phyloP scores from a whole-genome alignment of 2,888 invertebrate genomes.

The Cerastis rubricosa region DNA sequence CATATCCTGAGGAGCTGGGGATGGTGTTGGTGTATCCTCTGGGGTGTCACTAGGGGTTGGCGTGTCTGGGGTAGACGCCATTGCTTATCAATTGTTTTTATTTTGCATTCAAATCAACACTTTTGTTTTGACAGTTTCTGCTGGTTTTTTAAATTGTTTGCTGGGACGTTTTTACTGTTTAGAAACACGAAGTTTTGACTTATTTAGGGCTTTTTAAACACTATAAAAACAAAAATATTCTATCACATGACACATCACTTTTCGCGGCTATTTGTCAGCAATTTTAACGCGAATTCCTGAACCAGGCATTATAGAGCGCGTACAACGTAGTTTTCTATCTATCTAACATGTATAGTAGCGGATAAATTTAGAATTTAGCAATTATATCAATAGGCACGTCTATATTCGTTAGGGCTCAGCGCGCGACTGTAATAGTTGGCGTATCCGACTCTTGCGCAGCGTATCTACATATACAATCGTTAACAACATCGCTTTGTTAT shows the following conservation, averaged over 20 bases:
- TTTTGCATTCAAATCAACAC: neutral
- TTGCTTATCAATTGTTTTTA: conserved; percentile 11
- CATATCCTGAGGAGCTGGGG: conserved; percentile 74
- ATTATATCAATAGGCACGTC: conserved; percentile 59
- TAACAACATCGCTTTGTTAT: conserved; percentile 39
- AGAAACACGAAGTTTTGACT: neutral
- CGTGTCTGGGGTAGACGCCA: conserved; percentile 68
- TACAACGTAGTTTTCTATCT: conserved; percentile 10
- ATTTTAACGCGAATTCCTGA: conserved; percentile 27
- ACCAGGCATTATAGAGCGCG: conserved; percentile 30
- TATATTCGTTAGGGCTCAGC: conserved; percentile 53
- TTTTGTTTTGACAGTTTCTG: neutral
- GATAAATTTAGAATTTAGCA: conserved; percentile 51
- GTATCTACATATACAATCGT: neutral
- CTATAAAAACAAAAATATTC: conserved; percentile 21
- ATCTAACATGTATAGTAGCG: neutral
- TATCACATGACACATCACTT: conserved; percentile 35
- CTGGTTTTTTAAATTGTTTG: neutral
- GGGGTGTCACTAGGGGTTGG: conserved; percentile 73
- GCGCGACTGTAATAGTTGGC: conserved; percentile 61
- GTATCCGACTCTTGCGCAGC: conserved; percentile 64
- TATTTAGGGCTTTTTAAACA: conserved; percentile 10
- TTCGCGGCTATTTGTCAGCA: conserved; percentile 34
- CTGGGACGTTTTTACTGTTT: neutral
- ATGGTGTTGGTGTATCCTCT: conserved; percentile 78